These are phyloP conservation scores for Craseonycteris thonglongyai DNA, from an alignment of 2,113 vertebrate species.

Conservation along the genomic window DNA sequence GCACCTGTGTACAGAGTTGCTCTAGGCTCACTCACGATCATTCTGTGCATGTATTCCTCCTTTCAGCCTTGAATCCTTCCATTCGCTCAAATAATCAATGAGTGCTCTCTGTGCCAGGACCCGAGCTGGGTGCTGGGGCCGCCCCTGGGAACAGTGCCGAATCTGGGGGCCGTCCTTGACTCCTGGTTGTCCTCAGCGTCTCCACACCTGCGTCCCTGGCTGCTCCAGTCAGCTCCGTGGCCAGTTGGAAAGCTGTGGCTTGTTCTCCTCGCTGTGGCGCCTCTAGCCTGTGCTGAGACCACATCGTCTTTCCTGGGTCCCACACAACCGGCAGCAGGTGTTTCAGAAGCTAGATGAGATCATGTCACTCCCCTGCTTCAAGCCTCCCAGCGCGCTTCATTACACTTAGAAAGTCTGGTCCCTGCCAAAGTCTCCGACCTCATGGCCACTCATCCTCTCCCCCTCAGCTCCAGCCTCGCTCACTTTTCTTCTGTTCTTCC, in stretches of 20 bases:
- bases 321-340: not conserved
- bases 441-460: not conserved
- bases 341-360: not conserved
- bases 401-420: not conserved
- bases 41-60: not conserved
- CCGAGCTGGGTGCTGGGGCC: not conserved
- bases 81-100: not conserved
- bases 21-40: not conserved
- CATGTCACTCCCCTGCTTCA: not conserved
- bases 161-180: not conserved
- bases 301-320: not conserved
- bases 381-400: not conserved
- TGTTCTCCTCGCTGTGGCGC: not conserved
- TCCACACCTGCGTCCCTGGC: rapidly evolving
- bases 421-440: too few relatives aligned
- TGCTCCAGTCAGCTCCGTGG: not conserved
- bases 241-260: not conserved
- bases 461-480: not conserved
- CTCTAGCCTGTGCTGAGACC: too few relatives aligned
- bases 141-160: too few relatives aligned
- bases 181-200: not conserved
- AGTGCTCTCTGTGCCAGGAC: not conserved
- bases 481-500: not conserved
- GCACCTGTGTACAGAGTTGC: rapidly evolving
- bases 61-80: rapidly evolving